phyloP scores from a whole-genome alignment of 37 sponge, comb jelly and placozoan species.

The Bolinopsis microptera region DNA sequence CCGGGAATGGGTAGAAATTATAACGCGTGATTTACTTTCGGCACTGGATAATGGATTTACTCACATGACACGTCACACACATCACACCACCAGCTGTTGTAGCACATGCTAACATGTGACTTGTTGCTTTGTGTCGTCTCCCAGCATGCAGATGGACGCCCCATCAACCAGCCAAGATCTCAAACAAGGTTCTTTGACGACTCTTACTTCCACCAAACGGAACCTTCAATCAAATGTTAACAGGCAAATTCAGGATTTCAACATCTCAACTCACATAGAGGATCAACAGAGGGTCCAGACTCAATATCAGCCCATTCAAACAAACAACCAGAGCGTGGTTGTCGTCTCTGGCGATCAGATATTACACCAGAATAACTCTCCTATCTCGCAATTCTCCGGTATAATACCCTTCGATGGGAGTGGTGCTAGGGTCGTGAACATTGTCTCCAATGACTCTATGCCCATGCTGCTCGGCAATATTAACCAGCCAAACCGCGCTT shows the following conservation, averaged over 20 bases:
- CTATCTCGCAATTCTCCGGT: slow-evolving; percentile 5
- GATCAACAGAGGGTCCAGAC: neutral
- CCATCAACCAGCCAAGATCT: slow-evolving; percentile 25
- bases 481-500: neutral
- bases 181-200: slow-evolving; percentile 17
- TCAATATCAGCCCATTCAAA: slow-evolving; percentile 44
- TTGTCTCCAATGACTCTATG: neutral
- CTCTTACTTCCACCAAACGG: slow-evolving; percentile 23
- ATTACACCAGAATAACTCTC: neutral
- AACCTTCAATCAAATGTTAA: slow-evolving; percentile 10
- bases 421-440: slow-evolving; percentile 39
- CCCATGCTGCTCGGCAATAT: slow-evolving; percentile 50
- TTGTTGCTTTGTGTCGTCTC: slow-evolving; percentile 38
- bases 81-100: slow-evolving; percentile 15
- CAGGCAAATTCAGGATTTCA: slow-evolving; percentile 4
- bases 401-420: slow-evolving; percentile 5
- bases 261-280: neutral
- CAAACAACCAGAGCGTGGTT: slow-evolving; percentile 31
- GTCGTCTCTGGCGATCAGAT: slow-evolving; percentile 25
- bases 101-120: slow-evolving; percentile 46
- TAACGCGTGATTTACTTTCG: neutral
- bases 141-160: neutral
- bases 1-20: too few species aligned
- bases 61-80: slow-evolving; percentile 62
- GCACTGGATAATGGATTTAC: slow-evolving; percentile 31